Evolutionary conservation across 1,140 invertebrate species (phyloP), one percentile per base, ranked within the genome.

Genomic region (Euura saliciscinereae): DNA sequence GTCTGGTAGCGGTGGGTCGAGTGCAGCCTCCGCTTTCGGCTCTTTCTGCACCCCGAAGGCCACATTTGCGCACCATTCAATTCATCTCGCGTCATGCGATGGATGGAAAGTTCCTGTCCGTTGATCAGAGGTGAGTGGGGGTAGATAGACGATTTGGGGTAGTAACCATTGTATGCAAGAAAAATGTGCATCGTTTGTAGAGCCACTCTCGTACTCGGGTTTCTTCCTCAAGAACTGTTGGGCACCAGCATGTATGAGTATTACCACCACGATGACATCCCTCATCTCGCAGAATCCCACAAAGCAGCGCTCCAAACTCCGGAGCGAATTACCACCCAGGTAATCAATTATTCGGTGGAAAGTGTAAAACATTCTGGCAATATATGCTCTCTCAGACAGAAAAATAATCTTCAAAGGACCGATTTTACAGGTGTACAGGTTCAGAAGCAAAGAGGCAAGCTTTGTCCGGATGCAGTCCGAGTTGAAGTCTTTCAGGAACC

Each of bases 81-180:
- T 99, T 99, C 80, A 96, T 98, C 69, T 97, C 97, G 28, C 91
- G 98, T 28, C 97, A 99, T 87, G 94, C 94, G 42, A 92, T 96
- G 74, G 97, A 99, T 80, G 97, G 98, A 10, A 98, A 98, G 85
- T 98, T 99, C 86, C 95, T 97, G 13, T 99, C 99, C 90, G 96
- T 98, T 42, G 98, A 99, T 87, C 98, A 99, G 86, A 93, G 97
- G 80, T 84, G 71, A 45, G 51, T 45, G 8, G 6, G 6, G 46
- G 8, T 59, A 4, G 13, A 28, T 28, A 28, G 28, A 28, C 28
- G 28, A 28, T 28, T 28, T 28, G 28, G 28, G 28, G 28, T 28
- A 1, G 28, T 28, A 1, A 28, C 28, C 28, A 28, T 28, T 28
- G 1, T 28, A 28, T 28, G 28, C 28, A 28, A 28, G 28, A 1